Conservation (phyloP, 2,888 invertebrate genomes). For the Cephalotes varians region DNA sequence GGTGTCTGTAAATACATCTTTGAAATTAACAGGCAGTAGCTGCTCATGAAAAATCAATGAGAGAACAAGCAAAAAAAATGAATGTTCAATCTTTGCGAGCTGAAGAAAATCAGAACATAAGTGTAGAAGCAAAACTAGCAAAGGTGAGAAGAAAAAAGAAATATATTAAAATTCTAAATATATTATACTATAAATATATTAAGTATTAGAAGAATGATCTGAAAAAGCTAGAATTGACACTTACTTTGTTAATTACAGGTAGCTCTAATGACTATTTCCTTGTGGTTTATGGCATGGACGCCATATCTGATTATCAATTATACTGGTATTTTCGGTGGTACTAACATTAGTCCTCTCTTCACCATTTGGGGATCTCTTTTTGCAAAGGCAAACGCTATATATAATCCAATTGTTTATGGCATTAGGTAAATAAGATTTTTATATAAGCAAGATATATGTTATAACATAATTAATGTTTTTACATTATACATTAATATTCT, state of each 20-base stretch:
- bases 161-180: neutral
- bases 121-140: constrained; percentile 88
- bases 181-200: no score
- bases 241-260: constrained; percentile 81
- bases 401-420: constrained; percentile 88
- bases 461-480: no score
- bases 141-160: constrained; percentile 84
- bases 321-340: constrained; percentile 92
- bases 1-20: neutral
- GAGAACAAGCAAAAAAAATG: constrained; percentile 89
- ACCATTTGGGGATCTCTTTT: constrained; percentile 97
- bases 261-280: constrained; percentile 88
- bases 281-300: constrained; percentile 90
- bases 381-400: constrained; percentile 88
- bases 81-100: constrained; percentile 88
- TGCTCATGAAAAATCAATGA: constrained; percentile 87
- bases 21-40: constrained; percentile 85
- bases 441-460: neutral
- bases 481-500: constrained; percentile 37
- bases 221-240: neutral
- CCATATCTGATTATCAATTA: constrained; percentile 92
- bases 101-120: constrained; percentile 86
- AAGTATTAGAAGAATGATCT: neutral
- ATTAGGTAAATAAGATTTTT: constrained; percentile 83
- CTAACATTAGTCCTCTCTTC: constrained; percentile 91